phyloP scores from a whole-genome alignment of 2,113 vertebrate genomes.

The cattle (Bos taurus) region ARS-UCD2.0 NC_037352.1:39048001-39048500 shows the following conservation, averaged over 20 bases:
- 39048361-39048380: not conserved
- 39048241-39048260: not conserved
- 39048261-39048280: not conserved
- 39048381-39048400: not conserved
- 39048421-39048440: not conserved
- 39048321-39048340: not conserved
- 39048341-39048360: not conserved
- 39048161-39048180: not conserved
- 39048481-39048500: not conserved
- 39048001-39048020: not conserved
- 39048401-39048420: not conserved
- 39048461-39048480: not conserved
- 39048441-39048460: not conserved
- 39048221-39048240: not conserved
- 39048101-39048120: not conserved
- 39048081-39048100: not conserved
- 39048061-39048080: accelerated
- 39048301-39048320: not conserved
- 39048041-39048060: accelerated
- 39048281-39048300: not conserved
- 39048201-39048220: not conserved
- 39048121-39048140: not conserved
- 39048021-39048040: not conserved
- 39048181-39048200: not conserved
- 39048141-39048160: not conserved